Evolutionary conservation across 2,113 vertebrate genomes (phyloP).

Genomic region (Orthonyx spaldingii): DNA sequence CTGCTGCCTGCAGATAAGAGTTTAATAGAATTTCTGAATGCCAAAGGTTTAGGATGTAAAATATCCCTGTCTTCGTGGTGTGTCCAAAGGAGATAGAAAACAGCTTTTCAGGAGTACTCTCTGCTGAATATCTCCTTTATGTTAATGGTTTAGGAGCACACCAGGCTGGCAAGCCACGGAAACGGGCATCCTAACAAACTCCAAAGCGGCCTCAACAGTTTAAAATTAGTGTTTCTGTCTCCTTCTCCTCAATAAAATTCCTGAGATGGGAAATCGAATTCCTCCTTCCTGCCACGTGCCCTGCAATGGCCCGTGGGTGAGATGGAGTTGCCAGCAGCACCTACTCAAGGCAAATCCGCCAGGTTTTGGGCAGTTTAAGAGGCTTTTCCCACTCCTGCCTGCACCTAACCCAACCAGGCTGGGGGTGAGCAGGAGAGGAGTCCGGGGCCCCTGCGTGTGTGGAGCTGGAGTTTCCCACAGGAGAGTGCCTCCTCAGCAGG

Average conservation of each 20-base stretch:
- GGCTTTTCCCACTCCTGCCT: background rate
- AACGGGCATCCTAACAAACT: background rate
- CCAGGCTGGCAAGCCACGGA: conserved; percentile 57
- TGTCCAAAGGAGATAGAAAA: conserved; percentile 88
- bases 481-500: background rate
- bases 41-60: conserved; percentile 90
- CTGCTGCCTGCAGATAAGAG: conserved; percentile 94
- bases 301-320: background rate
- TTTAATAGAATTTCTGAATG: conserved; percentile 97
- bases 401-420: rapidly evolving
- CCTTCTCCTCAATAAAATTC: background rate
- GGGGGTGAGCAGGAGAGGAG: background rate
- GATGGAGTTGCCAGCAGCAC: background rate
- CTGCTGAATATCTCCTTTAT: conserved; percentile 83
- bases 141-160: conserved; percentile 76
- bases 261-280: background rate
- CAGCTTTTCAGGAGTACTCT: conserved; percentile 86
- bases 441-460: background rate
- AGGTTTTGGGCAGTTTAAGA: background rate
- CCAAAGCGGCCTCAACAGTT: background rate
- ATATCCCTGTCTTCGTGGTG: conserved; percentile 79
- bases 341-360: rapidly evolving
- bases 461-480: background rate
- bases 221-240: background rate
- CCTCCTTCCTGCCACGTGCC: background rate